Base-by-base conservation (phyloP, 1,140 invertebrate species). In the Diorhabda elongata region DNA sequence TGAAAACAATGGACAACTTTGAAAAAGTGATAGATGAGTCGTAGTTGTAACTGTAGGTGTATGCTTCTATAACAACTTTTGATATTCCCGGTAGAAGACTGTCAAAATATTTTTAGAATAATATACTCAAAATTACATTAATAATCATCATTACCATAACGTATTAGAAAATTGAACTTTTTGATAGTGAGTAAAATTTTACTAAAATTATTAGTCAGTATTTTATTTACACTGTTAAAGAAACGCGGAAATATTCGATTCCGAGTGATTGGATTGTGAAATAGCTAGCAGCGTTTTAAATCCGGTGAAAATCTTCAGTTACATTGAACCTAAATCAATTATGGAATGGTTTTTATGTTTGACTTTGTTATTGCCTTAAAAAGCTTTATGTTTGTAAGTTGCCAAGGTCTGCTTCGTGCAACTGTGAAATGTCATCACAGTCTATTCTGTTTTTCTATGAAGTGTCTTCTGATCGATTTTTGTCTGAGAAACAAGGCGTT, bases 321-420 rank as follows among this genome's bases (percentile, higher is more conserved):
- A 52, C 47, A 52, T 52, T 3, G 47, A 52, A 52, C 47, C 47
- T 52, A 6, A 52, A 52, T 52, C 47, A n/a, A 52, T 52, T 52
- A 52, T 52, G 47, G 47, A 6, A 52, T n/a, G 47, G n/a, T 6
- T n/a, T 62, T 62, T 44, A 44, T 62, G 44, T 62, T 62, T 44
- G 61, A 62, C 61, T 62, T 62, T 62, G 61, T 44, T 42, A 44
- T 44, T 9, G 61, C 61, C 61, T 62, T 62, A 62, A 44, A 62
- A 44, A 43, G 61, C 42, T 4, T 11, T 44, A 62, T n/a, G 11
- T 62, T 11, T 44, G n/a, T 11, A 42, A 44, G 61, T 62, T 62
- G 42, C n/a, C 61, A 62, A 62, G 61, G 61, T 43, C 61, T 44
- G 61, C 44, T 62, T 42, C 44, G 43, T 44, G 8, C 42, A 44